A percentile compares a stretch with the other conserved stretches of the same genome.
Conservation (phyloP, 1,140 invertebrate genomes). For the Pemphigus obesinymphae region DNA sequence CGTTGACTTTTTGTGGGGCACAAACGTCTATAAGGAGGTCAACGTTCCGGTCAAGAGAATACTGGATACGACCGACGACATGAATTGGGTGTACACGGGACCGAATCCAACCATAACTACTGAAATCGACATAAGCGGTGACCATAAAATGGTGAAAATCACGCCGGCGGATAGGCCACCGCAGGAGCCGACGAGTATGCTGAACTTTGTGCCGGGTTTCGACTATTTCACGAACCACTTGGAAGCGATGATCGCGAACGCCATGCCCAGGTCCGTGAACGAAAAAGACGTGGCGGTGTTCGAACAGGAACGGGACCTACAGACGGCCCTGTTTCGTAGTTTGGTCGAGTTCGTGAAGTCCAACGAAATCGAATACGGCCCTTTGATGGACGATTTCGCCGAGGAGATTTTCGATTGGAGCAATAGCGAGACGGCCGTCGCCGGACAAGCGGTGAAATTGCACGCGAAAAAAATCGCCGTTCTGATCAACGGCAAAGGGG, state of each 20-base stretch:
- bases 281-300: not conserved
- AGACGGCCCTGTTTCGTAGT: not conserved
- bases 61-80: conserved; percentile 47
- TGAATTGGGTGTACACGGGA: not conserved
- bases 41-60: conserved; percentile 59
- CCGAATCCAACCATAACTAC: not conserved
- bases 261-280: not conserved
- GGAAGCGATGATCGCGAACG: not conserved
- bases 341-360: not conserved
- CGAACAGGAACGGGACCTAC: not conserved
- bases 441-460: not conserved
- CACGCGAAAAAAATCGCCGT: not conserved
- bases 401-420: not conserved
- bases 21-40: conserved; percentile 57
- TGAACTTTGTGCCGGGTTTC: not conserved
- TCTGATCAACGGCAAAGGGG: not conserved
- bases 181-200: not conserved
- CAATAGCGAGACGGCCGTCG: not conserved
- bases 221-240: not conserved
- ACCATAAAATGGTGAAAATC: not conserved
- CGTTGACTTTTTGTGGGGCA: conserved; percentile 63
- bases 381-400: no score
- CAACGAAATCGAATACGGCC: not conserved
- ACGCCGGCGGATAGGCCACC: no score
- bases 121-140: not conserved